Base-by-base conservation (phyloP, 2,113 vertebrate genomes). In the Triplophysa tibetana region DNA sequence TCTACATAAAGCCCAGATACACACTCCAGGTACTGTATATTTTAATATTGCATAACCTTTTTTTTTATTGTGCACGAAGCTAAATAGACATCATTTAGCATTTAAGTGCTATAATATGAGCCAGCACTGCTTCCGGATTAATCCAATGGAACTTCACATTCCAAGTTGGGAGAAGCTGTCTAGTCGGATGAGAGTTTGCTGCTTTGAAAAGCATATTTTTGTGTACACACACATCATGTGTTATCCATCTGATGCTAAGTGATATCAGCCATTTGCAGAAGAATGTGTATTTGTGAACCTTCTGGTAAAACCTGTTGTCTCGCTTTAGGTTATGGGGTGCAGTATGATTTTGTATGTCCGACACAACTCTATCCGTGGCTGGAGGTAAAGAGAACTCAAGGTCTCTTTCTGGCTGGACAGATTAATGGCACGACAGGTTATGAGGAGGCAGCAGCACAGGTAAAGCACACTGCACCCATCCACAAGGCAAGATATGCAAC, bases 391-490 rank as follows among this genome's bases (percentile, higher is more conserved):
- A 91, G 88, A 26, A 94, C 95, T 29, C 97, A 98, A 66, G 89
- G 92, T 14, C 95, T 99, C 2, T 99, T 99, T 89, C 92, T 98
- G 58, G 97, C 97, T 1, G 97, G 97, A 52, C 97, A 99, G 89
- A 96, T 99, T 78, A 99, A 99, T 29, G 97, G 97, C 78, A 99
- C 97, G 0, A 99, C 97, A 0, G 97, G 97, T 21, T 99, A 99
- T 2, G 97, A 99, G 81, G 97, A 99, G 89, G 97, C 97, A 56
- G 97, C 97, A 17, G 97, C 96, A 8, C 65, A 86, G 60, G 68
- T 75, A 81, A 14, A 56, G 6, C 45, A 33, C 81, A 23, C 33
- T 67, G 45, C 38, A 58, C 7, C 33, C 50, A 52, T 52, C 50
- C 16, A 52, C 2, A 50, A 14, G 13, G 14, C 48, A 50, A 4